phyloP scores from a whole-genome alignment of 1,140 invertebrate genomes.

The Temnothorax curvispinosus region DNA sequence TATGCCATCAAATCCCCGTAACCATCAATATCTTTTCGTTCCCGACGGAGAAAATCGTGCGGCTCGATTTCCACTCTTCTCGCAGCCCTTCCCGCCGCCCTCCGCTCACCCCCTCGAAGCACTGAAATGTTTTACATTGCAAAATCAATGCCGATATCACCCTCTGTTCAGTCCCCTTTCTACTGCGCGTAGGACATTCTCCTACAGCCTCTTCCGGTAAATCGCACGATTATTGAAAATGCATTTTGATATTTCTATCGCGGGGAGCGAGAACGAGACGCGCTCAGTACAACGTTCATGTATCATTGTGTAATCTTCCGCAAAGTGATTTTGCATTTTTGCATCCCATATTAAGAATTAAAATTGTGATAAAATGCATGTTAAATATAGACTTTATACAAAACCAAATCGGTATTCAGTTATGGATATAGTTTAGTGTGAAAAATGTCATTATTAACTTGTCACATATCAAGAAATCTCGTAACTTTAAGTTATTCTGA shows the following conservation, averaged over 20 bases:
- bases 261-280: slow-evolving; percentile 10
- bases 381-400: background rate
- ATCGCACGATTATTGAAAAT: slow-evolving; percentile 85
- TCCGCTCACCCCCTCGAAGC: slow-evolving; percentile 55
- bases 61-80: slow-evolving; percentile 65
- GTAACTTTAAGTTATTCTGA: background rate
- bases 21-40: slow-evolving; percentile 85
- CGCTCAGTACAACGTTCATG: background rate
- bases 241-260: slow-evolving; percentile 76
- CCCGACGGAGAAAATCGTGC: slow-evolving; percentile 64
- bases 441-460: background rate
- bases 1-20: slow-evolving; percentile 86
- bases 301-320: slow-evolving; percentile 69
- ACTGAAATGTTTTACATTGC: slow-evolving; percentile 86
- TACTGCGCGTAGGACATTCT: slow-evolving; percentile 14
- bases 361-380: background rate
- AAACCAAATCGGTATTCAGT: background rate
- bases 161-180: slow-evolving; percentile 48
- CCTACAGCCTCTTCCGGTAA: slow-evolving; percentile 77
- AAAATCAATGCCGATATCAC: slow-evolving; percentile 84
- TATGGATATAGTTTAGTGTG: background rate
- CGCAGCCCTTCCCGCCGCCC: slow-evolving; percentile 58
- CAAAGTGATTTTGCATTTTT: slow-evolving; percentile 12
- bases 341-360: background rate
- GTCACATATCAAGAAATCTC: background rate